Evolutionary conservation across 1,140 invertebrate species (phyloP), one percentile per base, ranked within the genome.

Genomic region (Lordiphosa mommai): DNA sequence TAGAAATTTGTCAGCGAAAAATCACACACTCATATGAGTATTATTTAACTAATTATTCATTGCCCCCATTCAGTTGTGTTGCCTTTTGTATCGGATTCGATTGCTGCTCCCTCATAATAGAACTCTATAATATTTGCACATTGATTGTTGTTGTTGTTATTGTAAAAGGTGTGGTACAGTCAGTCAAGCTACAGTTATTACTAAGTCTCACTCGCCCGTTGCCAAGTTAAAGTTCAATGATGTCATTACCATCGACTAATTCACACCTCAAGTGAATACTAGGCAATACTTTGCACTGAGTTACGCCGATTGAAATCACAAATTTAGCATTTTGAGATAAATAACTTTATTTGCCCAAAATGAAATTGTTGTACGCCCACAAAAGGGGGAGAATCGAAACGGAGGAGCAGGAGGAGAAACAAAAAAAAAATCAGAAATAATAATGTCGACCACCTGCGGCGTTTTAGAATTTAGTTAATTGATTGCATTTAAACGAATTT

Each of bases 211-310:
- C 51, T 56, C 46, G 52, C 60, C 55, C 43, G 59, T 58, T 82
- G 77, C 57, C 76, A 66, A 82, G 77, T 84, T 82, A 82, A 82
- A 82, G 76, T 82, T 82, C 77, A 82, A 84, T 82, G 76, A 82
- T 82, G 76, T 82, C 76, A 82, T 82, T 82, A 82, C 76, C 20
- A 23, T 23, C 76, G 58, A 76, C 76, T 84, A 82, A 82, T 82
- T 82, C 76, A 82, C 76, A 82, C 76, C 76, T 82, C 40, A 84
- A 84, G 77, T 82, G 74, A 74, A 71, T 59, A 66, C 64, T 80
- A 80, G 27, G 48, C 43, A 38, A 38, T 57, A 46, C 46, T 48
- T 30, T 23, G 10, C 10, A 49, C 56, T 37, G 46, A 32, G 55
- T 57, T 53, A 72, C 34, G 38, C 60, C 56, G 57, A 73, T 82